These are phyloP conservation scores for Neotoxoptera formosana DNA, from an alignment of 1,140 invertebrate genomes.

Conservation along the genomic window DNA sequence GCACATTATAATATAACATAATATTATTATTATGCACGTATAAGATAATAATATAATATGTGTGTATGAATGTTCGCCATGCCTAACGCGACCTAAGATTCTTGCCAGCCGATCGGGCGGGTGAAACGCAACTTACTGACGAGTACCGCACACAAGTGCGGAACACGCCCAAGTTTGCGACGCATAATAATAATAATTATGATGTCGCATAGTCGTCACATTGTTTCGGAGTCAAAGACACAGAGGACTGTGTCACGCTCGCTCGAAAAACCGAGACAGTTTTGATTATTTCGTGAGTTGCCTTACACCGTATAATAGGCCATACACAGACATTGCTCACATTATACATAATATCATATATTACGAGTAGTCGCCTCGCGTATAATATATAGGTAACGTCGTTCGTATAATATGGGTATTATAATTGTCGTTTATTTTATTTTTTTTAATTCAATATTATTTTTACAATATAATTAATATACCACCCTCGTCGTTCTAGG, in stretches of 20 bases:
- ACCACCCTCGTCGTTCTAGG: background rate
- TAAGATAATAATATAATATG: background rate
- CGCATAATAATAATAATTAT: background rate
- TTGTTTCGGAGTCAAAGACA: background rate
- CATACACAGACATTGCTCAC: too few relatives aligned
- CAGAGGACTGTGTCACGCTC: background rate
- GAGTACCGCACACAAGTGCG: background rate
- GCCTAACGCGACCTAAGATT: background rate
- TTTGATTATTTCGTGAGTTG: background rate
- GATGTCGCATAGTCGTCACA: background rate
- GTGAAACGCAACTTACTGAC: background rate
- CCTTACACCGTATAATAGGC: background rate
- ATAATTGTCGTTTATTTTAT: background rate
- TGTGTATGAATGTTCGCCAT: background rate
- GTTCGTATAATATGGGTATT: too few relatives aligned
- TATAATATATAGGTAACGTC: too few relatives aligned
- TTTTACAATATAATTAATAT: background rate
- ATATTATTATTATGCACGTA: background rate
- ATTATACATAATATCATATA: too few relatives aligned
- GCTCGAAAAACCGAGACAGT: background rate
- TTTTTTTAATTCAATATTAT: background rate
- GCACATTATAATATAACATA: background rate
- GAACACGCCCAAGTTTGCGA: background rate
- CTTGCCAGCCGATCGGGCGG: background rate
- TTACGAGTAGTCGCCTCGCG: too few relatives aligned